These are phyloP conservation scores for Paradoxurus hermaphroditus DNA, from an alignment of 2,113 vertebrate species.

Conservation along the genomic window DNA sequence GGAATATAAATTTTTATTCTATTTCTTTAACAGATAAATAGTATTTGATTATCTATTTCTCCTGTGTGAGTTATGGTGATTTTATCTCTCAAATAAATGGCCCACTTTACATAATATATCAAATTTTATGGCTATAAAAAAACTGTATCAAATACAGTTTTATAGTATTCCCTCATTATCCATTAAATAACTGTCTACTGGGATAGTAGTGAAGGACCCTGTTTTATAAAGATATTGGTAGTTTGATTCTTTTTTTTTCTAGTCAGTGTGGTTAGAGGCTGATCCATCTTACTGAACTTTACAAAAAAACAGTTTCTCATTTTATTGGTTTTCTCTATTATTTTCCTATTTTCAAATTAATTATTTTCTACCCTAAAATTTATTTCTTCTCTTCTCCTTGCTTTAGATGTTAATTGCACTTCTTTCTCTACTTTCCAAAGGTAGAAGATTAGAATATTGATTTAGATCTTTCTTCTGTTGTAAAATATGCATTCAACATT, in stretches of 20 bases:
- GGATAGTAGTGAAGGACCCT: not conserved
- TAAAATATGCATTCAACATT: not conserved
- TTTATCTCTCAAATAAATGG: not conserved
- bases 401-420: not conserved
- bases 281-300: not conserved
- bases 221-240: not conserved
- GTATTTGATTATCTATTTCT: not conserved
- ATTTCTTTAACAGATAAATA: not conserved
- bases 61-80: not conserved
- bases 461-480: not conserved
- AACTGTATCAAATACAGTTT: not conserved
- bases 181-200: not conserved
- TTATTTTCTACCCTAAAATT: not conserved
- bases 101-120: not conserved
- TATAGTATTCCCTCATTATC: not conserved
- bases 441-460: not conserved
- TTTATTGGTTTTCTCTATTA: not conserved
- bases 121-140: not conserved
- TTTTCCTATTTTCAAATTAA: not conserved
- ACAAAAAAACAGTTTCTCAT: not conserved
- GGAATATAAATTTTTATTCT: not conserved
- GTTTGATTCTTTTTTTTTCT: not conserved
- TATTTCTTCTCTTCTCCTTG: not conserved
- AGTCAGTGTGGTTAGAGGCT: not conserved
- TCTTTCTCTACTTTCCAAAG: not conserved